Base-by-base conservation (phyloP, 2,113 vertebrate genomes). In the Athene noctua region DNA sequence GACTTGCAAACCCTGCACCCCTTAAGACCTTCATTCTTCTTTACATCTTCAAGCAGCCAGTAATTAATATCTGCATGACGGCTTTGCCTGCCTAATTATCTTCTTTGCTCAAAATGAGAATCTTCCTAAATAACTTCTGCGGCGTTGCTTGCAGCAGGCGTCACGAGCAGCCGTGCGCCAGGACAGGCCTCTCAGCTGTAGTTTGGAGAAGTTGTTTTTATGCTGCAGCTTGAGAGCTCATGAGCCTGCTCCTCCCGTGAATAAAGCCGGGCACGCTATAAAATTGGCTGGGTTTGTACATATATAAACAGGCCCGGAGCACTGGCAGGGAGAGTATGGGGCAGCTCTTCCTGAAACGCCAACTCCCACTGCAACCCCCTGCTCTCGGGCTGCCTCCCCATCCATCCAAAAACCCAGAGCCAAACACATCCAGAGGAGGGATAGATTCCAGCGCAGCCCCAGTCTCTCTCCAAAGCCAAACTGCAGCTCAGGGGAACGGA, bases 31-130 rank as follows among this genome's bases (percentile, higher is more conserved):
- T 62, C 72, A 26, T 70, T 73, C 62, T 90, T 79, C 80, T 93
- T 62, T 58, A 62, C 0, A 0, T 68, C 90, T 75, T 89, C 54
- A 32, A 96, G 67, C 95, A 95, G 94, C 63, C 95, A 87, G 95
- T 84, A 94, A 94, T 92, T 93, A 95, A 92, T 92, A 94, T 70
- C 90, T 57, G 83, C 82, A 14, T 47, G 78, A 94, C 0, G 32
- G 94, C 75, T 96, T 94, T 75, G 95, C 94, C 86, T 91, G 90
- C 86, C 90, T 96, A 88, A 95, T 96, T 92, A 95, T 70, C 62
- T 66, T 80, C 92, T 96, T 94, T 47, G 77, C 75, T 88, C 77
- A 63, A 80, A 96, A 94, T 94, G 78, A 97, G 86, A 86, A n/a
- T 6, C 88, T 94, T 95, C 88, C 92, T 92, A 95, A 96, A 95